A percentile compares a stretch with the other conserved stretches of the same genome.
Conservation (phyloP, 2,888 invertebrate genomes). For the Panopea generosa region DNA sequence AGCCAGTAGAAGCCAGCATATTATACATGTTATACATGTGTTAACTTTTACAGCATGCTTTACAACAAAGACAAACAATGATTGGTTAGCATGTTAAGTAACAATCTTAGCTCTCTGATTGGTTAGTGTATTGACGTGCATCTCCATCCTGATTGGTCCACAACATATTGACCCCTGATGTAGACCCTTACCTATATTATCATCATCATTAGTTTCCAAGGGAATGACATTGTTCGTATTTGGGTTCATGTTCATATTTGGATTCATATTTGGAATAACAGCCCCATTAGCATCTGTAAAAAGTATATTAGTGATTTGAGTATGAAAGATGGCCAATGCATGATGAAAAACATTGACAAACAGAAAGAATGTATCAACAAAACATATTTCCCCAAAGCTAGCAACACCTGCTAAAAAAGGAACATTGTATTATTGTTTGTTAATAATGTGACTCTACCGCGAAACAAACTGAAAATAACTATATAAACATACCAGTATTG, state of each 20-base stretch:
- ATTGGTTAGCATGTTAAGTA: slow-evolving; percentile 21
- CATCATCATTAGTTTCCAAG: slow-evolving; percentile 37
- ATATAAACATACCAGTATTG: too few relatives aligned
- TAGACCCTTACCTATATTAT: slow-evolving; percentile 60
- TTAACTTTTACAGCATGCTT: too few relatives aligned
- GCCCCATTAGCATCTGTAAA: slow-evolving; percentile 43
- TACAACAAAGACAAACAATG: slow-evolving; percentile 6
- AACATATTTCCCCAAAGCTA: too few relatives aligned
- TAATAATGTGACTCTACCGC: too few relatives aligned
- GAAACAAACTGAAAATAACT: too few relatives aligned
- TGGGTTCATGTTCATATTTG: slow-evolving; percentile 19
- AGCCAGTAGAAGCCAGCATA: too few relatives aligned
- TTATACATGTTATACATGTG: too few relatives aligned
- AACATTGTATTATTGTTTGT: too few relatives aligned
- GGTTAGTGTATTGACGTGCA: slow-evolving; percentile 29
- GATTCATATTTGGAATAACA: slow-evolving; percentile 30
- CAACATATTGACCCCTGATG: slow-evolving; percentile 28
- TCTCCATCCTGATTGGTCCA: slow-evolving; percentile 31
- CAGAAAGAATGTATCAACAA: background rate
- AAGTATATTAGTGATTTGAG: background rate
- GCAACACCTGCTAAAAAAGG: too few relatives aligned
- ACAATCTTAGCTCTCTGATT: slow-evolving; percentile 11
- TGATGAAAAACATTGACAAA: too few relatives aligned
- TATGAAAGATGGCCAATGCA: too few relatives aligned
- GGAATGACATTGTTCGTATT: slow-evolving; percentile 38